Base-by-base conservation (phyloP, 2,113 vertebrate genomes). In the Cyrtonyx montezumae region DNA sequence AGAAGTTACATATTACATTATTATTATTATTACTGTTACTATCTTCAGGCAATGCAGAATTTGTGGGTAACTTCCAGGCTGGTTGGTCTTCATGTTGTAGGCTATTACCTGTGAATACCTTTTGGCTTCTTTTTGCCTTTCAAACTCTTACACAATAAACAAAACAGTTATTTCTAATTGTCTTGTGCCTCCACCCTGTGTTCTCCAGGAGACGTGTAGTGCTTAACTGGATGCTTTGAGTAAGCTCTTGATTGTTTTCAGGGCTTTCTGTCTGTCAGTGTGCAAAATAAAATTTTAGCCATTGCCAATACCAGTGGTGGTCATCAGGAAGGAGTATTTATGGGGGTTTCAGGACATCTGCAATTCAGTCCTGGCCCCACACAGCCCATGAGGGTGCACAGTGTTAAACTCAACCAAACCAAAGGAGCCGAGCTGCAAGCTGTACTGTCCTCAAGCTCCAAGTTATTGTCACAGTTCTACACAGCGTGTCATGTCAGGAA, bases 401-500 rank as follows among this genome's bases (percentile, higher is more conserved):
- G 51, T 30, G 22, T 45, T 53, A 55, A 48, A 7, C 21, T 79
- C n/a, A 7, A 77, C 34, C 37, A 37, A 59, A 69, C 37, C 22
- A 37, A 59, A 78, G 65, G 51, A 81, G 16, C 28, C 13, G 46
- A n/a, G 11, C 14, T 37, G 11, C 37, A 40, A n/a, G 20, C 20
- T 49, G 6, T 25, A 21, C 17, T 56, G 26, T 42, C 22, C 32
- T 61, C 20, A 30, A 15, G 15, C 7, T 18, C 25, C 10, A 77
- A 76, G 25, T 61, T 42, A 58, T 9, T 20, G 3, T 8, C 0
- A 0, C 3, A 8, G 4, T 66, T 82, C 45, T 83, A 40, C 45
- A 28, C 0, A 0, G 43, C 75, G 25, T 37, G 37, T n/a, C 55
- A 26, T 0, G 1, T 9, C 63, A 49, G 26, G 77, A 69, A 79